Base-by-base conservation (phyloP, 2,888 invertebrate genomes). In the Glyphotaelius pellucidus region DNA sequence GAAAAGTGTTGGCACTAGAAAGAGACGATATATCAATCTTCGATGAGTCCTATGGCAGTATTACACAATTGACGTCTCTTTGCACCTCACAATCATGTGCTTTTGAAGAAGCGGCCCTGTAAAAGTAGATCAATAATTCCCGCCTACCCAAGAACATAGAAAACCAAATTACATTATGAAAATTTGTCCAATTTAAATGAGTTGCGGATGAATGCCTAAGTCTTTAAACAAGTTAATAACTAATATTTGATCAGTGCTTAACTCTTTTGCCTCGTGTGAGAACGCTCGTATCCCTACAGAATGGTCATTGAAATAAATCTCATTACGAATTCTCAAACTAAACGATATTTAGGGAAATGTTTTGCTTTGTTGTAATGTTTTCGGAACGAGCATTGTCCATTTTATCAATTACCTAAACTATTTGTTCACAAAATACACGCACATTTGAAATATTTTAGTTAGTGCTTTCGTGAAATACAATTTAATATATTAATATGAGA, bases 111-210 rank as follows among this genome's bases (percentile, higher is more conserved):
- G n/a, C 67, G 25, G 25, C 67, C 67, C 67, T 67, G 67, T 25
- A 9, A 67, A 9, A n/a, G n/a, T n/a, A 67, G 79, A 89, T 89
- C 89, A 30, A 89, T 89, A 79, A 89, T 35, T 83, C 25, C 35
- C 35, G 35, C 83, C 67, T 67, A 67, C 67, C 25, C 67, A 67
- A 83, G 83, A 83, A 35, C 25, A 15, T n/a, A 25, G 35, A 83
- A 38, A 83, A 83, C 32, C 19, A 38, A 83, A 83, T 35, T 38
- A 32, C 83, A 83, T 83, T 38, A 35, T 83, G 83, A 32, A n/a
- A 83, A 32, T 32, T 83, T 19, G 83, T 35, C 83, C 83, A 83
- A 15, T 83, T 83, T 25, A 38, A 83, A 83, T 35, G 67, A 67
- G 67, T 67, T 67, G 25, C 67, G 67, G 67, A 67, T 67, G 67